Evolutionary conservation across 2,888 invertebrate genomes (phyloP).

Genomic region (Eremobia ochroleuca): DNA sequence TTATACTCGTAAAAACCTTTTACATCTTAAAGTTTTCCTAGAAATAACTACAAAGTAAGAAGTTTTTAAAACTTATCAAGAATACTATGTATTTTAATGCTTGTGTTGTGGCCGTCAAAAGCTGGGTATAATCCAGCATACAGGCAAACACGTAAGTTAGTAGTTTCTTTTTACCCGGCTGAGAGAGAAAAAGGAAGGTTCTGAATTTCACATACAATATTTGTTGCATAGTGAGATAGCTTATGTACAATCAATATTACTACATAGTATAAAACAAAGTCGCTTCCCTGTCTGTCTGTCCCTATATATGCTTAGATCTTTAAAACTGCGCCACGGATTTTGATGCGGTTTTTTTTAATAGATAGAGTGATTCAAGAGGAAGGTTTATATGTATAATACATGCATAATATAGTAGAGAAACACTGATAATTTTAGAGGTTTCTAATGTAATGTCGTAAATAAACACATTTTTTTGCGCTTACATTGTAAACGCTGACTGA

Average conservation of each 20-base stretch:
- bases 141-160: neutral
- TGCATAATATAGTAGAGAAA: no score
- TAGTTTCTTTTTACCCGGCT: neutral
- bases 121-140: neutral
- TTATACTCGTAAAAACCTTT: slow-evolving; percentile 15
- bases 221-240: neutral
- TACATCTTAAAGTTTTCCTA: neutral
- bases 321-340: no score
- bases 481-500: no score
- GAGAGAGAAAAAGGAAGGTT: neutral
- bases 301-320: no score
- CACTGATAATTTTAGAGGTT: no score
- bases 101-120: neutral
- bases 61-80: neutral
- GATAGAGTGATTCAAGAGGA: no score
- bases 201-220: neutral
- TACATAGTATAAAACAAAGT: no score
- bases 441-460: no score
- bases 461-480: no score
- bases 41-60: neutral
- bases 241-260: neutral
- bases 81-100: slow-evolving; percentile 6
- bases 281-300: no score
- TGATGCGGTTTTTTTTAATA: no score
- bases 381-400: no score